Conservation (phyloP, 2,797 vertebrate genomes). For the Lagodon rhomboides region DNA sequence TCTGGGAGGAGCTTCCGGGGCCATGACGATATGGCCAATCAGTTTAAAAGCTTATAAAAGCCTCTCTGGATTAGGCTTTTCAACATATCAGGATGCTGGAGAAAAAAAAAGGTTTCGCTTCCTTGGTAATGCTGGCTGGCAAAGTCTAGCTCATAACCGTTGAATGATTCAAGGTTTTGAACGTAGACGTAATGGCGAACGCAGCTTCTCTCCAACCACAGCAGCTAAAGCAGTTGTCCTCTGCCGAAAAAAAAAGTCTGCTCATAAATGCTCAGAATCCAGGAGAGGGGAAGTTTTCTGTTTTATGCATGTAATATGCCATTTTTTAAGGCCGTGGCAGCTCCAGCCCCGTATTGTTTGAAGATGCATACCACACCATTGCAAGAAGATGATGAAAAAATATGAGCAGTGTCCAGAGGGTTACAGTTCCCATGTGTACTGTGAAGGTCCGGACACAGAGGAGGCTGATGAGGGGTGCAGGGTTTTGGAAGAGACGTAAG, state of each 20-base stretch:
- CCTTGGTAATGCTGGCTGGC: conserved; percentile 58
- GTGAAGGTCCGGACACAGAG: conserved; percentile 70
- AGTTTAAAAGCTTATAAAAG: conserved; percentile 75
- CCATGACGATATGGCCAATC: conserved; percentile 63
- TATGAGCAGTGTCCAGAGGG: conserved; percentile 37
- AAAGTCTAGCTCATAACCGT: conserved; percentile 53
- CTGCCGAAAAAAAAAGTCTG: conserved; percentile 43
- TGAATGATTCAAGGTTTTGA: conserved; percentile 55
- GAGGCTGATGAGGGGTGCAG: conserved; percentile 64
- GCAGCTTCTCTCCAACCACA: conserved; percentile 49
- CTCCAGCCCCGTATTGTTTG: conserved; percentile 34
- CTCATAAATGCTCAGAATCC: conserved; percentile 66
- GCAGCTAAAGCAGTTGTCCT: conserved; percentile 74
- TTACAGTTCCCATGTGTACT: conserved; percentile 70
- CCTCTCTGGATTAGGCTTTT: conserved; percentile 55
- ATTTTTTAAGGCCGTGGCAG: conserved; percentile 41
- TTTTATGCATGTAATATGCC: conserved; percentile 61
- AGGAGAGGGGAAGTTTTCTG: conserved; percentile 44
- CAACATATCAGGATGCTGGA: conserved; percentile 67
- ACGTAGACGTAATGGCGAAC: conserved; percentile 58
- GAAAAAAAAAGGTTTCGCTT: conserved; percentile 68
- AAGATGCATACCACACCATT: conserved; percentile 48
- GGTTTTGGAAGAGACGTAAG: conserved; percentile 66
- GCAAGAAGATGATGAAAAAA: conserved; percentile 50
- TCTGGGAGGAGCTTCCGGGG: conserved; percentile 49